These are phyloP conservation scores for Cyclargus thomasi DNA, from an alignment of 1,140 invertebrate genomes.

Conservation along the genomic window DNA sequence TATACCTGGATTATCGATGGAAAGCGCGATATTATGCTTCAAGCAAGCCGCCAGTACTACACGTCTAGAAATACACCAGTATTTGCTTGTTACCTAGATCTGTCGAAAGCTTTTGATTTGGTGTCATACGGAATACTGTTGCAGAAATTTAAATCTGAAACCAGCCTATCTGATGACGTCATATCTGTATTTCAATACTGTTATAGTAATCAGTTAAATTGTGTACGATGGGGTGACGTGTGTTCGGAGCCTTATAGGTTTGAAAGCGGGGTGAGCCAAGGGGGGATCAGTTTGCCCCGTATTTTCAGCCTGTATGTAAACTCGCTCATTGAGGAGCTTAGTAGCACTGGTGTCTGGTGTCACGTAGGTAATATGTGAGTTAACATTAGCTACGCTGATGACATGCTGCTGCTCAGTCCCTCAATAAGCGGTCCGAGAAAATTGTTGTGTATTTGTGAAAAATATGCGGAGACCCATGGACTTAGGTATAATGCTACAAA, in stretches of 20 bases:
- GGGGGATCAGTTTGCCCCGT: constrained; percentile 15
- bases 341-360: not conserved
- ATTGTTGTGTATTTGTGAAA: too few relatives aligned
- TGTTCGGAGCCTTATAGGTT: constrained; percentile 6
- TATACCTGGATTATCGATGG: not conserved
- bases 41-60: constrained; percentile 5
- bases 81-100: constrained; percentile 11
- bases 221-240: not conserved
- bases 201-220: not conserved
- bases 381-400: constrained; percentile 15
- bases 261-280: constrained; percentile 12
- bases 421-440: not conserved
- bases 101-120: constrained; percentile 7
- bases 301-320: too few relatives aligned
- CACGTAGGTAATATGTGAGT: not conserved
- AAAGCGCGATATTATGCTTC: not conserved
- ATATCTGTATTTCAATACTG: not conserved
- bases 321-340: constrained; percentile 5
- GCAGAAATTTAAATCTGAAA: not conserved
- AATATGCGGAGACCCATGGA: too few relatives aligned
- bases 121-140: constrained; percentile 1
- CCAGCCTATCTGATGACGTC: not conserved
- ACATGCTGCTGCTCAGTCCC: constrained; percentile 14
- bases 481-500: too few relatives aligned
- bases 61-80: constrained; percentile 3